phyloP scores from a whole-genome alignment of 2,888 invertebrate species.

The Tenthredo amoena region DNA sequence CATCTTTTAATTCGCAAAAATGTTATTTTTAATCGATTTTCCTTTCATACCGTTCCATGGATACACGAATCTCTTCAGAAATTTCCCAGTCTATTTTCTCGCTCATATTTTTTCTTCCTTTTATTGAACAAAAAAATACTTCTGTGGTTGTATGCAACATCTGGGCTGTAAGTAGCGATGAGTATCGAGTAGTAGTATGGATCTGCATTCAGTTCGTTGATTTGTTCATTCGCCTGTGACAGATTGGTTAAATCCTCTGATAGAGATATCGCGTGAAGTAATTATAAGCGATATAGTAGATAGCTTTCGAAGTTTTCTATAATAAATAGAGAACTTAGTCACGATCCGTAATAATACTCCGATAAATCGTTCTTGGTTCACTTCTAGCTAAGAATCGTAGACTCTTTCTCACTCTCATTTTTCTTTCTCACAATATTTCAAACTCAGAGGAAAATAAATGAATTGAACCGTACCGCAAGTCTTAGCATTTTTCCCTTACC shows the following conservation, averaged over 20 bases:
- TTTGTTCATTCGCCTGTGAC: neutral
- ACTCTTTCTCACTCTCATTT: too few species aligned
- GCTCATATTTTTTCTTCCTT: neutral
- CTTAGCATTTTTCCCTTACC: neutral
- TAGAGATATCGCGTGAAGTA: neutral
- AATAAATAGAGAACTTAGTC: neutral
- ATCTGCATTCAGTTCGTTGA: neutral
- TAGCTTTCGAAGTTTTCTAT: neutral
- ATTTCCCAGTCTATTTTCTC: neutral
- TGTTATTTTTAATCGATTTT: neutral
- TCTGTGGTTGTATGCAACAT: neutral
- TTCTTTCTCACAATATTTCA: neutral
- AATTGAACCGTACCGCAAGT: neutral
- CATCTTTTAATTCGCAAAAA: neutral
- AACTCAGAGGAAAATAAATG: neutral
- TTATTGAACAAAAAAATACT: neutral
- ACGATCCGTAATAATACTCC: neutral
- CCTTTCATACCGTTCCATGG: too few species aligned
- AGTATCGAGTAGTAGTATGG: neutral
- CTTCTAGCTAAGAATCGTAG: neutral
- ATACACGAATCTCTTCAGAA: too few species aligned
- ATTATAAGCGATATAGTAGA: neutral
- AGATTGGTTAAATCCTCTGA: neutral
- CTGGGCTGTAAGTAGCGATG: neutral
- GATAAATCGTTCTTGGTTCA: neutral